Evolutionary conservation across 2,888 invertebrate species (phyloP).

Genomic region (Formica aserva): DNA sequence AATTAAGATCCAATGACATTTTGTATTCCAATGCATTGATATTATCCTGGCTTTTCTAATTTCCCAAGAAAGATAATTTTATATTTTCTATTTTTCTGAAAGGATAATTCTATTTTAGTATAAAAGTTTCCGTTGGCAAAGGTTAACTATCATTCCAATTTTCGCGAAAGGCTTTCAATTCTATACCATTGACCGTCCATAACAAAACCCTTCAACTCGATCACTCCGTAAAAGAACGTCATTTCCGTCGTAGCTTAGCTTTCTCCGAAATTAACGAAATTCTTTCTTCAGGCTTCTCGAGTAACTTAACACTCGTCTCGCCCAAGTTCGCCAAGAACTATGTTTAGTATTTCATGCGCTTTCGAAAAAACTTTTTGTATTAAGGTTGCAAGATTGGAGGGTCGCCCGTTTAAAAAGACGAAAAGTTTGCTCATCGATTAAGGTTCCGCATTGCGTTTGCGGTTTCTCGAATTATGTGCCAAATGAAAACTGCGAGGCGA

Average conservation of each 20-base stretch:
- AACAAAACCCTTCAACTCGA: not conserved
- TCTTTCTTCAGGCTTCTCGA: slow-evolving; percentile 6
- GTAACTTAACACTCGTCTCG: slow-evolving; percentile 9
- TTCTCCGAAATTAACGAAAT: slow-evolving; percentile 41
- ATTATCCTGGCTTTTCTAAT: not conserved
- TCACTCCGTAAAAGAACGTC: not conserved
- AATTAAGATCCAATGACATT: not conserved
- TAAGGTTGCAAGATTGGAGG: not conserved
- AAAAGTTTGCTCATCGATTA: slow-evolving; percentile 50
- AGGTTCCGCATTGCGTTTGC: slow-evolving; percentile 37
- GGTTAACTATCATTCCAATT: slow-evolving; percentile 4
- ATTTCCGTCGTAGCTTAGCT: not conserved
- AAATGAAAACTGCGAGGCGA: not conserved
- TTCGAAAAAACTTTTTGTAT: slow-evolving; percentile 19
- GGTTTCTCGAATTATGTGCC: not conserved
- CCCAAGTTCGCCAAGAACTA: not conserved
- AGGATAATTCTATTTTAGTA: not conserved
- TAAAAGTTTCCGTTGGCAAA: not conserved
- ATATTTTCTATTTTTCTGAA: not conserved
- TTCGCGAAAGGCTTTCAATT: not conserved
- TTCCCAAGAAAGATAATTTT: not conserved
- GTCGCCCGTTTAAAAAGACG: slow-evolving; percentile 13
- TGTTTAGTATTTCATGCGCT: slow-evolving; percentile 7
- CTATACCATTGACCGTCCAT: not conserved
- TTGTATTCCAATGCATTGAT: not conserved